A percentile compares a stretch with the other conserved stretches of the same genome.
Conservation (phyloP, 2,113 vertebrate species). For the Struthidea cinerea region DNA sequence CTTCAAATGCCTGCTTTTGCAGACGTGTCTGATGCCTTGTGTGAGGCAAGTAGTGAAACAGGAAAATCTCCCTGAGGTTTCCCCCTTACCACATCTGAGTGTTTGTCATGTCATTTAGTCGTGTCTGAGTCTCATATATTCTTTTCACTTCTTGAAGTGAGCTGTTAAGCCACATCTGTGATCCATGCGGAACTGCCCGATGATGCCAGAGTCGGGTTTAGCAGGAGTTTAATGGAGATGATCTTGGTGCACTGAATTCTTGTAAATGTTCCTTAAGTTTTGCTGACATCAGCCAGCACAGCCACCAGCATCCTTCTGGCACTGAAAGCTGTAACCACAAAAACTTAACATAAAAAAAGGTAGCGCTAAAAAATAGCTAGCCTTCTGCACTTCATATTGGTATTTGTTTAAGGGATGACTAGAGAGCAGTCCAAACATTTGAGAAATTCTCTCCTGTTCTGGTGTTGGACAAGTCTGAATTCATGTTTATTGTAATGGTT, state of each 20-base stretch:
- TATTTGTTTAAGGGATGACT: neutral
- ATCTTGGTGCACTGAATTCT: neutral
- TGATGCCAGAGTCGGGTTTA: neutral
- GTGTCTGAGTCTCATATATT: neutral
- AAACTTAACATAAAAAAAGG: neutral
- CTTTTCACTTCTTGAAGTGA: neutral
- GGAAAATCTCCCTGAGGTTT: neutral
- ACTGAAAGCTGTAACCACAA: neutral
- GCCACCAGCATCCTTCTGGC: neutral
- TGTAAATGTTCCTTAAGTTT: neutral
- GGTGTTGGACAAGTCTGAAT: neutral
- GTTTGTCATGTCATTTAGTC: neutral
- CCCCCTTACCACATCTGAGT: neutral
- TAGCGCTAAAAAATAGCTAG: neutral
- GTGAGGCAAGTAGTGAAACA: neutral
- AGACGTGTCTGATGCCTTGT: neutral
- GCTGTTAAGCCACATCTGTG: neutral
- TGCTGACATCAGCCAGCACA: constrained; percentile 14
- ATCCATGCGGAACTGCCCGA: neutral
- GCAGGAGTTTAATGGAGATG: neutral
- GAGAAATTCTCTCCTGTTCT: neutral
- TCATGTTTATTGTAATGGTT: neutral
- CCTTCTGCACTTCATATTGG: neutral
- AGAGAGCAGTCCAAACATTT: neutral
- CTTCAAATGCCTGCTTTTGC: neutral